phyloP scores from a whole-genome alignment of 2,797 vertebrate genomes.

The Ciconia nigra region DNA sequence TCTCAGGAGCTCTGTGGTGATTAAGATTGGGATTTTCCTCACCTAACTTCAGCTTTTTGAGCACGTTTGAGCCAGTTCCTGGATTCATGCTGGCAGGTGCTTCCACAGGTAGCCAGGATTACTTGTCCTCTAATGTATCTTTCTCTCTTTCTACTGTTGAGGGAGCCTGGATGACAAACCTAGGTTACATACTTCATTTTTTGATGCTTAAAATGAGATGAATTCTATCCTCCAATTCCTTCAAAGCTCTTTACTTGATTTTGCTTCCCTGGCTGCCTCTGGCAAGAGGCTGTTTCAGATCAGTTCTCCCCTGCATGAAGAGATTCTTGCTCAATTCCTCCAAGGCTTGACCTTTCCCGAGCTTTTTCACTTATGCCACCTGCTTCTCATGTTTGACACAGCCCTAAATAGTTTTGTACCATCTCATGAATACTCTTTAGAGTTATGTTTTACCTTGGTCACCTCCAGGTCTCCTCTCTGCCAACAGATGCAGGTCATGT shows the following conservation, averaged over 20 bases:
- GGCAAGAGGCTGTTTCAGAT: background rate
- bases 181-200: background rate
- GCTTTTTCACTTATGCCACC: conserved; percentile 18
- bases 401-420: background rate
- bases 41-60: background rate
- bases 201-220: background rate
- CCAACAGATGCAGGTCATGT: background rate
- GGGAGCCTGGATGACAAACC: background rate
- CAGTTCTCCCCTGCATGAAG: background rate
- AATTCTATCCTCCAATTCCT: background rate
- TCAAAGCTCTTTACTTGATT: conserved; percentile 6
- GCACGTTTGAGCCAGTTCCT: background rate
- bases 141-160: background rate
- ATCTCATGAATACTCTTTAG: background rate
- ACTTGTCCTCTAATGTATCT: background rate
- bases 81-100: background rate
- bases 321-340: background rate
- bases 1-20: background rate
- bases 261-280: background rate
- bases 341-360: conserved; percentile 16
- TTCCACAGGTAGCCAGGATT: background rate
- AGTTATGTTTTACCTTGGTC: background rate
- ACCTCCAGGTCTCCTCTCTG: background rate
- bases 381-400: background rate
- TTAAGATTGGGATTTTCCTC: background rate